Conservation (phyloP, 2,888 invertebrate species). For the Entomobrya multifasciata region DNA sequence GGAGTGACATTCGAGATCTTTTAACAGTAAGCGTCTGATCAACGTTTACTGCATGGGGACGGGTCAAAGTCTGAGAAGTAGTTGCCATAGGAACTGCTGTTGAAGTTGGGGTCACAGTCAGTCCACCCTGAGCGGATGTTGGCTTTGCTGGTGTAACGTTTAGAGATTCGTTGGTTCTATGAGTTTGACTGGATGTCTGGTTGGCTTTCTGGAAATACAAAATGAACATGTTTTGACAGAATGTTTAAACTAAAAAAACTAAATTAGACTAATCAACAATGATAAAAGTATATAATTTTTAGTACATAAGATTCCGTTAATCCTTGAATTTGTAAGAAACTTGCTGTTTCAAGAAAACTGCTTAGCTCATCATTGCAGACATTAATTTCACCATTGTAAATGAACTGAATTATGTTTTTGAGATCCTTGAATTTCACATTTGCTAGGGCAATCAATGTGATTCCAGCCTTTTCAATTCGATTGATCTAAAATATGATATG, state of each 20-base stretch:
- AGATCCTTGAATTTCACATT: constrained; percentile 75
- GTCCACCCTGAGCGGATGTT: no score
- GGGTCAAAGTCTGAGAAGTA: no score
- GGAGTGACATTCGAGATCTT: constrained; percentile 14
- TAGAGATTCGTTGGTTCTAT: no score
- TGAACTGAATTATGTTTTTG: constrained; percentile 72
- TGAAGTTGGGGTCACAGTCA: no score
- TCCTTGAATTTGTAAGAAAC: constrained; percentile 77
- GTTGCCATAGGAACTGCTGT: no score
- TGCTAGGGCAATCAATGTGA: constrained; percentile 67
- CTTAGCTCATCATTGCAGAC: constrained; percentile 68
- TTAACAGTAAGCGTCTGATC: not conserved
- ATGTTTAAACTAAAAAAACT: no score
- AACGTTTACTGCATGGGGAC: no score
- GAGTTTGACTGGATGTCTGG: not conserved
- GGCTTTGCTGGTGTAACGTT: no score
- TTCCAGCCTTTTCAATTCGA: constrained; percentile 37
- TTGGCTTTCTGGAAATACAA: not conserved
- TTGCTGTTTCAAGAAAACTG: constrained; percentile 74
- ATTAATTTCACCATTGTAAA: constrained; percentile 77
- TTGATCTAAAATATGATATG: not conserved
- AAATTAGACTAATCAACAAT: not conserved
- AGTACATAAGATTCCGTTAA: constrained; percentile 33
- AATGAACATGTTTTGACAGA: no score
- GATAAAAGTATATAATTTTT: not conserved